Evolutionary conservation across 2,113 vertebrate species (phyloP).

Genomic region (Laticauda laticaudata): DNA sequence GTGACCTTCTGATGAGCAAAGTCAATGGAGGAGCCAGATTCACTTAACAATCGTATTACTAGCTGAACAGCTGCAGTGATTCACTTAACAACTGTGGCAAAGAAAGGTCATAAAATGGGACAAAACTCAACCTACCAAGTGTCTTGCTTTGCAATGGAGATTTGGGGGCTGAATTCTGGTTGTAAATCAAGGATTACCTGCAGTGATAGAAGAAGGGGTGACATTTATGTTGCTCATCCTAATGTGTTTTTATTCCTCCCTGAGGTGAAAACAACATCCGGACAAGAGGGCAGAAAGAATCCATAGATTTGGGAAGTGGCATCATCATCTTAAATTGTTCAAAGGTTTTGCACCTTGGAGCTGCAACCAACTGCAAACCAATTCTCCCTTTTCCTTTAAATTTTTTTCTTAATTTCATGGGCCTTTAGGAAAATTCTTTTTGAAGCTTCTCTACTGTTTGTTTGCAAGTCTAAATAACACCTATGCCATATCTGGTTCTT

Average conservation of each 20-base stretch:
- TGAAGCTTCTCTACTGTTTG: constrained; percentile 44
- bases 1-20: neutral
- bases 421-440: constrained; percentile 41
- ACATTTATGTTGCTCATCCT: neutral
- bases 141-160: neutral
- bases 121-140: neutral
- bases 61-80: neutral
- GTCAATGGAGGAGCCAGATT: neutral
- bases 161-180: neutral
- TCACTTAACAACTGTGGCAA: neutral
- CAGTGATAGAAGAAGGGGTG: neutral
- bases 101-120: neutral
- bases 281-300: neutral
- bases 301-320: neutral
- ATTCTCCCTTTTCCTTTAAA: constrained; percentile 11
- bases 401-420: constrained; percentile 12
- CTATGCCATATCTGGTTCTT: constrained; percentile 57
- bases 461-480: constrained; percentile 48
- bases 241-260: neutral
- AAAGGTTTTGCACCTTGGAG: neutral
- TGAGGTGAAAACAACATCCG: neutral
- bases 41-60: neutral
- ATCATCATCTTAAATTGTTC: neutral
- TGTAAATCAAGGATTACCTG: neutral
- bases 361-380: constrained; percentile 36